A percentile compares a stretch with the other conserved stretches of the same genome.
These are phyloP conservation scores for Philereme transversata DNA, from an alignment of 2,888 invertebrate genomes.

Conservation along the genomic window DNA sequence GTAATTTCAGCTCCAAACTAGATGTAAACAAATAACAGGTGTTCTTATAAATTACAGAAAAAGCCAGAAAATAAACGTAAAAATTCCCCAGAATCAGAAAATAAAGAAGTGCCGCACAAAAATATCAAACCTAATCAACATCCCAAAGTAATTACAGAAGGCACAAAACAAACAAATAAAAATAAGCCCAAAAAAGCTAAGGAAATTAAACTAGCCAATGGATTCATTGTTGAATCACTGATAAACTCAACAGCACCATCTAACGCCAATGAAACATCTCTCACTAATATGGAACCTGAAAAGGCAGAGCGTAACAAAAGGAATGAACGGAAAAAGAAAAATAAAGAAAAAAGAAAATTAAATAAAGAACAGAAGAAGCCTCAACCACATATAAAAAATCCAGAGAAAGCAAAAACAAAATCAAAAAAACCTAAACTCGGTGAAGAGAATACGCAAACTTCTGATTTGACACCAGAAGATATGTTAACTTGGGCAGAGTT, in stretches of 20 bases:
- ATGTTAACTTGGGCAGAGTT: slow-evolving; percentile 86
- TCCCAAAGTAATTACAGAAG: slow-evolving; percentile 35
- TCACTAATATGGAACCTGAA: slow-evolving; percentile 27
- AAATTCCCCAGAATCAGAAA: slow-evolving; percentile 43
- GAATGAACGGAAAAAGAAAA: slow-evolving; percentile 24
- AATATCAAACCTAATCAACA: slow-evolving; percentile 44
- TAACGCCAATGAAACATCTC: slow-evolving; percentile 47
- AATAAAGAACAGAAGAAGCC: slow-evolving; percentile 15
- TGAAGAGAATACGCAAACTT: slow-evolving; percentile 50
- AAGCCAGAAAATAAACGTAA: slow-evolving; percentile 45
- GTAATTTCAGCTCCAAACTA: neutral
- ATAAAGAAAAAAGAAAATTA: slow-evolving; percentile 25
- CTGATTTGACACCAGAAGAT: slow-evolving; percentile 67
- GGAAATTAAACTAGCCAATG: slow-evolving; percentile 52
- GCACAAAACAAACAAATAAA: neutral
- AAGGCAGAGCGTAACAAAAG: slow-evolving; percentile 14
- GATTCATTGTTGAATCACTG: slow-evolving; percentile 69
- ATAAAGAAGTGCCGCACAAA: slow-evolving; percentile 42
- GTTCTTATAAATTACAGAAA: slow-evolving; percentile 44
- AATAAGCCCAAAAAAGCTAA: slow-evolving; percentile 2
- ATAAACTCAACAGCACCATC: slow-evolving; percentile 52
- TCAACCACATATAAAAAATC: slow-evolving; percentile 21
- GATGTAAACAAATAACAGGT: slow-evolving; percentile 14
- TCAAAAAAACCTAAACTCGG: slow-evolving; percentile 60
- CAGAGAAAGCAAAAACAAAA: slow-evolving; percentile 18